phyloP scores from a whole-genome alignment of 2,113 vertebrate species.

The Anoura caudifer region DNA sequence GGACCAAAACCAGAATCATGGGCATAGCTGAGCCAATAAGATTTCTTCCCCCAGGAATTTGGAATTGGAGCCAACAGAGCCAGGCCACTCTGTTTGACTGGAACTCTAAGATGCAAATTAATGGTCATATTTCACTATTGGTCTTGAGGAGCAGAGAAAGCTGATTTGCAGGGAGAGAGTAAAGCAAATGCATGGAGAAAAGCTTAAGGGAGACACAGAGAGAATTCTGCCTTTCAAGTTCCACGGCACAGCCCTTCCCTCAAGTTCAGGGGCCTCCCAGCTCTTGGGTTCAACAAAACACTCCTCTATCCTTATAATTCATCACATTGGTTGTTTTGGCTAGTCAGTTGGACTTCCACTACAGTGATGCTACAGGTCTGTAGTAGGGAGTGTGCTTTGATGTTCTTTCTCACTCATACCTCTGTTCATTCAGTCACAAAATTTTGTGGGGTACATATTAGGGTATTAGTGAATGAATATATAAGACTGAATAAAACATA shows the following conservation, averaged over 20 bases:
- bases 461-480: neutral
- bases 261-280: neutral
- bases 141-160: neutral
- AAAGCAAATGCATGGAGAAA: neutral
- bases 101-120: neutral
- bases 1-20: neutral
- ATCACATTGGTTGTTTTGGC: neutral
- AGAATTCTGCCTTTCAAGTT: neutral
- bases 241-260: neutral
- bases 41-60: conserved; percentile 29
- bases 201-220: neutral
- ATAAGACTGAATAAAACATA: neutral
- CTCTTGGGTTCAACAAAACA: neutral
- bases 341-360: neutral
- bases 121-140: neutral
- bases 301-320: neutral
- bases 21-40: conserved; percentile 25
- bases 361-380: neutral
- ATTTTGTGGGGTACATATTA: neutral
- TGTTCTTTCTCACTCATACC: neutral
- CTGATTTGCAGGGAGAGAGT: neutral
- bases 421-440: neutral
- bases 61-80: neutral
- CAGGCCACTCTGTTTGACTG: neutral
- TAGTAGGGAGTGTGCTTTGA: neutral